A percentile compares a stretch with the other conserved stretches of the same genome.
Evolutionary conservation across 92 coral and sea anemone genomes (phyloP).

Genomic region (Isaurus tuberculatus): DNA sequence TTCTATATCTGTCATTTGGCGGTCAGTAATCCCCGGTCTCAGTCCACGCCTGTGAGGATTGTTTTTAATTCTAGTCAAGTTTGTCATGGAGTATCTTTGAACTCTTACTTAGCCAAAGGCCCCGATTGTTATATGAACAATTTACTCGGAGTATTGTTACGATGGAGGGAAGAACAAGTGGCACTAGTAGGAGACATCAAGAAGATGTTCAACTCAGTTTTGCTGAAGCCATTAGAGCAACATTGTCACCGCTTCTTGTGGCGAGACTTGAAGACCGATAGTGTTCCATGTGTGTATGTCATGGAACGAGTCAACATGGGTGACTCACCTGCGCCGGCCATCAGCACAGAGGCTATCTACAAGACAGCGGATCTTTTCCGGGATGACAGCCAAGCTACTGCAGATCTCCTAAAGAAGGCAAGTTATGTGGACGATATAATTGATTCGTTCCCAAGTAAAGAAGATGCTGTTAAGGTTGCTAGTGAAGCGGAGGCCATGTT

Average conservation of each 20-base stretch:
- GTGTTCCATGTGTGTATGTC: slow-evolving; percentile 52
- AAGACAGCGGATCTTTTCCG: slow-evolving; percentile 53
- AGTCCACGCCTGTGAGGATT: slow-evolving; percentile 62
- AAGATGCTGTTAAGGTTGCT: slow-evolving; percentile 2
- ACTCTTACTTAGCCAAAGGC: slow-evolving; percentile 42
- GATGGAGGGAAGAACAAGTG: slow-evolving; percentile 44
- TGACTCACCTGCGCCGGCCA: slow-evolving; percentile 63
- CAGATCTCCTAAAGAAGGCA: slow-evolving; percentile 28
- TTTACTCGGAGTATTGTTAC: slow-evolving; percentile 36
- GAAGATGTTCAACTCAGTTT: slow-evolving; percentile 50
- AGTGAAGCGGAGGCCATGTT: slow-evolving; percentile 40
- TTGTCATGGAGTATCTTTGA: slow-evolving; percentile 40
- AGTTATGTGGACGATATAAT: slow-evolving; percentile 42
- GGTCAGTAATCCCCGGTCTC: slow-evolving; percentile 62
- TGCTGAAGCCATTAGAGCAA: slow-evolving; percentile 33
- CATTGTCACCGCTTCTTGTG: slow-evolving; percentile 51
- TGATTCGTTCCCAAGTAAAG: slow-evolving; percentile 17
- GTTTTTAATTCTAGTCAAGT: slow-evolving; percentile 41
- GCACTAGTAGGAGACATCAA: slow-evolving; percentile 54
- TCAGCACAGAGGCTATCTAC: slow-evolving; percentile 64
- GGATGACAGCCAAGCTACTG: slow-evolving; percentile 60
- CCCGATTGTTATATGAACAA: slow-evolving; percentile 53
- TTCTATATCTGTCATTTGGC: background rate
- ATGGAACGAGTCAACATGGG: slow-evolving; percentile 61
- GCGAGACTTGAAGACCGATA: slow-evolving; percentile 31